Evolutionary conservation across 2,797 vertebrate genomes (phyloP).

Genomic region (Channallabes apus): DNA sequence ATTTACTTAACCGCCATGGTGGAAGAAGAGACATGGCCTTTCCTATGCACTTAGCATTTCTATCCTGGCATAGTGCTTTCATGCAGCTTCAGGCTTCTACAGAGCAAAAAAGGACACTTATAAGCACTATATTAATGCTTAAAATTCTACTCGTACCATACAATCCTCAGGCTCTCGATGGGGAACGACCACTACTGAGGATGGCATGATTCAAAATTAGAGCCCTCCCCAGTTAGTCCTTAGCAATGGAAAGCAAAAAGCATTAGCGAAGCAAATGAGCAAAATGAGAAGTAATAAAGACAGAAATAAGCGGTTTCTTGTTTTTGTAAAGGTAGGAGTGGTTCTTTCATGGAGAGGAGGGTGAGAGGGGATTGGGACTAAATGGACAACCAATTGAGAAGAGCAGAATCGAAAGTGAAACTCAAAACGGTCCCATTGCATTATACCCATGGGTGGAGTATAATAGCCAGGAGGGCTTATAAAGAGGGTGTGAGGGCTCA

Average conservation of each 20-base stretch:
- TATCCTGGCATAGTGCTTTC: slow-evolving; percentile 48
- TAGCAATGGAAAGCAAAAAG: slow-evolving; percentile 54
- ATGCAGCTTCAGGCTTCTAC: slow-evolving; percentile 46
- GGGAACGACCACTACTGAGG: slow-evolving; percentile 70
- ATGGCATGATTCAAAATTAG: slow-evolving; percentile 42
- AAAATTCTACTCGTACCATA: slow-evolving; percentile 37
- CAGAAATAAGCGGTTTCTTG: slow-evolving; percentile 48
- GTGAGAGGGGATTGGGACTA: background rate
- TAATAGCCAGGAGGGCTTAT: slow-evolving; percentile 70
- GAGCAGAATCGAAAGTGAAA: slow-evolving; percentile 59
- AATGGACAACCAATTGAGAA: slow-evolving; percentile 49
- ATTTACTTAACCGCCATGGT: slow-evolving; percentile 17
- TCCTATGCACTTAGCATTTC: slow-evolving; percentile 48
- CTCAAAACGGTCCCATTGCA: slow-evolving; percentile 65
- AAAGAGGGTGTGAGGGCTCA: slow-evolving; percentile 27
- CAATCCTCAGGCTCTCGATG: slow-evolving; percentile 69
- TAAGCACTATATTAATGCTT: slow-evolving; percentile 45
- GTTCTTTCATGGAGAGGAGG: slow-evolving; percentile 26
- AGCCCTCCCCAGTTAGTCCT: slow-evolving; percentile 52
- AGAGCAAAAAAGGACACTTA: slow-evolving; percentile 52
- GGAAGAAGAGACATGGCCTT: slow-evolving; percentile 19
- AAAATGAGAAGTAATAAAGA: slow-evolving; percentile 54
- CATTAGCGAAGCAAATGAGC: slow-evolving; percentile 55
- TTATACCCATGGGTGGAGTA: slow-evolving; percentile 64
- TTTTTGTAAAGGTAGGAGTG: slow-evolving; percentile 37